Conservation (phyloP, 2,113 vertebrate species). For the Protobothrops mucrosquamatus region DNA sequence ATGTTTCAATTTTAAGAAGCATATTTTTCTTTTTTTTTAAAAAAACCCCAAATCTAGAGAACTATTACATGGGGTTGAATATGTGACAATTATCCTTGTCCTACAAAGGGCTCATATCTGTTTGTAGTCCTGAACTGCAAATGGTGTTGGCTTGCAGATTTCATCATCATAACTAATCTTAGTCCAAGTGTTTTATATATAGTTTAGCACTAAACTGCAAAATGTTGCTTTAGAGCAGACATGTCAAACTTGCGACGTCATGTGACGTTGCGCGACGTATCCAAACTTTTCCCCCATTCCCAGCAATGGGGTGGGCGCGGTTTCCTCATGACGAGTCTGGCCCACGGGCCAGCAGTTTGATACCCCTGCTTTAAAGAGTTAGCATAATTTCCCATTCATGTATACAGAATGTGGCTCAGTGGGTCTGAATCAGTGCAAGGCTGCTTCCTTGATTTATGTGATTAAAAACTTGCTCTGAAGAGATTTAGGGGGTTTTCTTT, state of each 20-base stretch:
- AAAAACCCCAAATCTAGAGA: background rate
- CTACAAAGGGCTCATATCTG: background rate
- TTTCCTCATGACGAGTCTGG: too few relatives aligned
- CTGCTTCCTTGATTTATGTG: background rate
- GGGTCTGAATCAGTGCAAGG: background rate
- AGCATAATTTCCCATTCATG: background rate
- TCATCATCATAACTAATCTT: background rate
- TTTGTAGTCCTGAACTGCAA: background rate
- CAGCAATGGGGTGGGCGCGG: too few relatives aligned
- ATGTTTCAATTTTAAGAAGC: background rate
- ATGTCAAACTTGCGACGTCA: too few relatives aligned
- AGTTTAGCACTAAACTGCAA: background rate
- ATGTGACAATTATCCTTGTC: background rate
- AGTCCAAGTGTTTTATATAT: background rate
- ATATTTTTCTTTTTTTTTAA: background rate
- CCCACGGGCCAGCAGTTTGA: too few relatives aligned
- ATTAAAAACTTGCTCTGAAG: background rate
- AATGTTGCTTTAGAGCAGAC: background rate
- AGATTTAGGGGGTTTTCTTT: background rate
- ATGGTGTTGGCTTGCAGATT: background rate
- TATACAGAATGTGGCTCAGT: background rate
- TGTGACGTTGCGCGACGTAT: too few relatives aligned
- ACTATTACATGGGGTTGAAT: background rate
- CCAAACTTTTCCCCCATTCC: too few relatives aligned
- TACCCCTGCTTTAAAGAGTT: background rate